Percentiles rank a stretch among this genome's conserved stretches.
Conservation (phyloP, 2,888 invertebrate species). For the Oegoconia quadripuncta region DNA sequence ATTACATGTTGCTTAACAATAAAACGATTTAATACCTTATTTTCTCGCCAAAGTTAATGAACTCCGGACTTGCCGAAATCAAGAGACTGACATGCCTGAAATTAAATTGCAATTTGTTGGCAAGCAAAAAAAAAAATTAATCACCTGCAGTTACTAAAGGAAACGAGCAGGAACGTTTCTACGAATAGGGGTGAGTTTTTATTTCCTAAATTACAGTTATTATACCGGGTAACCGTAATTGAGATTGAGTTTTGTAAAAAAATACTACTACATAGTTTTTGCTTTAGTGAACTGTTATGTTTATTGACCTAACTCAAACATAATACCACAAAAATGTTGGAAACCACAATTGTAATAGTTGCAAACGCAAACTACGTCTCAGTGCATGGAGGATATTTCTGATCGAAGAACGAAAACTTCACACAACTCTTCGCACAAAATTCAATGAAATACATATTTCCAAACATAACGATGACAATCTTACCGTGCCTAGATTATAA, state of each 20-base stretch:
- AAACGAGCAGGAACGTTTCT: slow-evolving; percentile 48
- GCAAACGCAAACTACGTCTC: too few species aligned
- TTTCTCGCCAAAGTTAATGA: too few species aligned
- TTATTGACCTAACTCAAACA: slow-evolving; percentile 6
- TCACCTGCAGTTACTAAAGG: slow-evolving; percentile 39
- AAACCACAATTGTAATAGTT: too few species aligned
- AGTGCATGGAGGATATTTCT: too few species aligned
- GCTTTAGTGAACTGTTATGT: neutral
- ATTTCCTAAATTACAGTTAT: slow-evolving; percentile 59
- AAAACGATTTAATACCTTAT: too few species aligned
- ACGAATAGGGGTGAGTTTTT: slow-evolving; percentile 44
- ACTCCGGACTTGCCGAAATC: neutral
- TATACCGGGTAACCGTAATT: slow-evolving; percentile 45
- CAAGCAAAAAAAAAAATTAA: slow-evolving; percentile 23
- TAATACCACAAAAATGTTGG: too few species aligned
- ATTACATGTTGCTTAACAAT: too few species aligned
- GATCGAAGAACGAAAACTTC: too few species aligned
- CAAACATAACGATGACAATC: too few species aligned
- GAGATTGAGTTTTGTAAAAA: slow-evolving; percentile 32
- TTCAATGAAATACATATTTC: too few species aligned
- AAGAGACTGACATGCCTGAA: slow-evolving; percentile 15
- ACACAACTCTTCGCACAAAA: too few species aligned
- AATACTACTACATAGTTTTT: neutral
- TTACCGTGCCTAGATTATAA: too few species aligned
- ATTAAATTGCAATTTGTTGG: slow-evolving; percentile 20